phyloP scores from a whole-genome alignment of 1,140 invertebrate genomes.

The Epicauta chinensis region DNA sequence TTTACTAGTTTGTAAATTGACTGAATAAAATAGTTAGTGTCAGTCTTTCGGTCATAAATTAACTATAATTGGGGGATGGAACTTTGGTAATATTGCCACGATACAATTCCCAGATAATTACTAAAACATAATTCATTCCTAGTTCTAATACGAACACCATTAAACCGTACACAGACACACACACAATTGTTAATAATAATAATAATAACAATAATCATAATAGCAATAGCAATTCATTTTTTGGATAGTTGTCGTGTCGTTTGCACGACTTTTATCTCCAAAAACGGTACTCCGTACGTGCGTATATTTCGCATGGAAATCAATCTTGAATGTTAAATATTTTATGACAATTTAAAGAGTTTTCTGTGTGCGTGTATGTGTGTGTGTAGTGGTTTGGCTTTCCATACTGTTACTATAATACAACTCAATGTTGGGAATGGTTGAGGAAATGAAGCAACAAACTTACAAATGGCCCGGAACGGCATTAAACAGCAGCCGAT shows the following conservation, averaged over 20 bases:
- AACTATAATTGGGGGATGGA: conserved; percentile 30
- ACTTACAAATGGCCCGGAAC: conserved; percentile 36
- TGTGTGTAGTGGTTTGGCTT: too few species aligned
- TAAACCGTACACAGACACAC: conserved; percentile 1
- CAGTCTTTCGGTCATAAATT: conserved; percentile 27
- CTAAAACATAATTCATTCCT: conserved; percentile 22
- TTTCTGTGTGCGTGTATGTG: too few species aligned
- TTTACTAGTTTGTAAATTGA: conserved; percentile 27
- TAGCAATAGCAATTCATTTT: too few species aligned
- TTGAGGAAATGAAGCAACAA: conserved; percentile 36
- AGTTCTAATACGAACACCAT: too few species aligned
- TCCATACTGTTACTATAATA: too few species aligned
- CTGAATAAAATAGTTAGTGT: conserved; percentile 28
- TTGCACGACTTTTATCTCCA: too few species aligned
- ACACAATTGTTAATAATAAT: background rate
- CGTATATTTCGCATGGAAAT: too few species aligned
- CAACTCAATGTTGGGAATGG: conserved; percentile 1
- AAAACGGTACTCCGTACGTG: too few species aligned
- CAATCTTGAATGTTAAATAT: too few species aligned
- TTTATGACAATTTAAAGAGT: too few species aligned
- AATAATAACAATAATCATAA: too few species aligned
- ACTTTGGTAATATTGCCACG: conserved; percentile 27
- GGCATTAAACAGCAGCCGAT: conserved; percentile 36
- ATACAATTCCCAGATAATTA: conserved; percentile 26
- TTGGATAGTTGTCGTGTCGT: too few species aligned